Evolutionary conservation across 1,140 invertebrate genomes (phyloP).

Genomic region (Temnothorax curvispinosus): DNA sequence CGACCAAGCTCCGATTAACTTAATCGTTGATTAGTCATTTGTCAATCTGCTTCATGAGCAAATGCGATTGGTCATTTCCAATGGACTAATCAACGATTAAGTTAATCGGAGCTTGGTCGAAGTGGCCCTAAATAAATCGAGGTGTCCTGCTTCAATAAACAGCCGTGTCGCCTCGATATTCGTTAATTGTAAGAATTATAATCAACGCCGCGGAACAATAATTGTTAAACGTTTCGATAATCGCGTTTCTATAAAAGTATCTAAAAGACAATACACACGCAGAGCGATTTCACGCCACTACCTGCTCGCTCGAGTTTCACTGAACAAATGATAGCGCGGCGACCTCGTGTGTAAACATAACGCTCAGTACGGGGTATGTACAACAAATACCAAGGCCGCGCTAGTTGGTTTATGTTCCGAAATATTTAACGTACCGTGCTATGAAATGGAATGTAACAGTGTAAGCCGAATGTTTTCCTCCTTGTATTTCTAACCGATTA

Average conservation of each 20-base stretch:
- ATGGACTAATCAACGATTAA: too few relatives aligned
- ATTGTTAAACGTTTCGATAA: not conserved
- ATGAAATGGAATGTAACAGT: not conserved
- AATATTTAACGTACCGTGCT: conserved; percentile 14
- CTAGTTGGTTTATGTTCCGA: not conserved
- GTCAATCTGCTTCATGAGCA: too few relatives aligned
- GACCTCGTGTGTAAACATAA: not conserved
- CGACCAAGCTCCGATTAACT: too few relatives aligned
- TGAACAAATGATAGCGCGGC: not conserved
- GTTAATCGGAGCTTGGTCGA: too few relatives aligned
- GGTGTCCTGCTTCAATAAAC: not conserved
- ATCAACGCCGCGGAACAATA: not conserved
- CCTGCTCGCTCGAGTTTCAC: not conserved
- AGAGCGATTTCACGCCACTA: not conserved
- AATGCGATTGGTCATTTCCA: too few relatives aligned
- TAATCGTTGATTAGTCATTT: too few relatives aligned
- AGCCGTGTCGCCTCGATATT: not conserved
- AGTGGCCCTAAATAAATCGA: too few relatives aligned
- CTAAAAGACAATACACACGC: not conserved
- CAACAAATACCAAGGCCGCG: not conserved
- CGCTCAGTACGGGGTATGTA: not conserved
- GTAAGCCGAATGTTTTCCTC: not conserved
- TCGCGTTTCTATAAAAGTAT: not conserved
- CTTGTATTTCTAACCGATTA: not conserved
- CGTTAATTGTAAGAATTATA: not conserved